These are phyloP conservation scores for Blastobasis adustella DNA, from an alignment of 2,888 invertebrate species.

Conservation along the genomic window DNA sequence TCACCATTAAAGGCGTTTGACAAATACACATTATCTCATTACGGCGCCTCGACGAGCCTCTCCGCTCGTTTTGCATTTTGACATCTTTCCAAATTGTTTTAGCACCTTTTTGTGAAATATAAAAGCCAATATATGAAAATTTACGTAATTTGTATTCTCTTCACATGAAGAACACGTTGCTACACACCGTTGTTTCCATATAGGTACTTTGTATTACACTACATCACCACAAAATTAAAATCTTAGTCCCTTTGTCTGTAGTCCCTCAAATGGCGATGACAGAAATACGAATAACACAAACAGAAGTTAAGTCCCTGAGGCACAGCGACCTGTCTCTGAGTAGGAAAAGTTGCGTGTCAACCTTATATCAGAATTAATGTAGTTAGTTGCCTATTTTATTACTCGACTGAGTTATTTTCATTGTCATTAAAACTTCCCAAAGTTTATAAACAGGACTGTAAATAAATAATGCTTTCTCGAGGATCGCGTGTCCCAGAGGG, in stretches of 20 bases:
- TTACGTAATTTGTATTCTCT: too few relatives aligned
- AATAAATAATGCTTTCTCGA: constrained; percentile 51
- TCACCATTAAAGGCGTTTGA: constrained; percentile 29
- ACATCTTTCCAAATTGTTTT: too few relatives aligned
- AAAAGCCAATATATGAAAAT: too few relatives aligned
- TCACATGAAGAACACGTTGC: too few relatives aligned
- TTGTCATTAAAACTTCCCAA: constrained; percentile 55
- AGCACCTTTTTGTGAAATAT: too few relatives aligned
- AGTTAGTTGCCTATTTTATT: constrained; percentile 37
- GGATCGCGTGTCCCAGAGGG: constrained; percentile 42
- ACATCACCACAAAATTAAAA: too few relatives aligned
- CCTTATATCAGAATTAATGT: constrained; percentile 51
- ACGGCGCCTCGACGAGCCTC: neutral
- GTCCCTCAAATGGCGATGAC: too few relatives aligned
- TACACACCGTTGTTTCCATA: too few relatives aligned
- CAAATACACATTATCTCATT: constrained; percentile 24
- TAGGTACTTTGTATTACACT: too few relatives aligned
- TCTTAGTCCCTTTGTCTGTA: too few relatives aligned
- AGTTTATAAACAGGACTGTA: constrained; percentile 52
- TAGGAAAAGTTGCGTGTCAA: constrained; percentile 47
- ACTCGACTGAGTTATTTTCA: constrained; percentile 48
- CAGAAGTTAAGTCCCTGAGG: neutral
- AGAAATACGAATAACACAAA: too few relatives aligned
- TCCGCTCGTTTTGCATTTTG: too few relatives aligned
- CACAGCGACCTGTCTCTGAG: neutral